Evolutionary conservation across 2,113 vertebrate genomes (phyloP), one percentile per base, ranked within the genome.

Genomic region (Labeo rohita): DNA sequence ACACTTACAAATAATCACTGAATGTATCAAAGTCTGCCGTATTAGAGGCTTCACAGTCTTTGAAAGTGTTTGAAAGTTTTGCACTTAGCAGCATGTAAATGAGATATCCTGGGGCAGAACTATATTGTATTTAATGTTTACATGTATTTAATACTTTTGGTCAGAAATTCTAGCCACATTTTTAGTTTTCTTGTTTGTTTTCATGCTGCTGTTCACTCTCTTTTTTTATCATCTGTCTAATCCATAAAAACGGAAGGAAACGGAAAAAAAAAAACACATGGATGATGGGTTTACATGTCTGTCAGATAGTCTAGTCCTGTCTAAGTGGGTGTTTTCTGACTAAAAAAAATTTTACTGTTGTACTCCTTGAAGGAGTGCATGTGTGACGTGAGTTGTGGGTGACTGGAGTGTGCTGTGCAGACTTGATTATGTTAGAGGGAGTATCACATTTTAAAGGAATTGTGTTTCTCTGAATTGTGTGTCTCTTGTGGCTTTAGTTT

Each of bases 401-500:
- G 56, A 39, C n/a, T 79, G 65, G 59, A 66, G 21, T 66, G 70
- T 86, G 61, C 52, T 70, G 34, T 49, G 47, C 39, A 50, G n/a
- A 47, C 23, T 65, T 80, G 23, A 82, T 82, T 82, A 34, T 84
- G 72, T 28, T 66, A 50, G 80, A 28, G 68, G 39, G 70, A 63
- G 70, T 73, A 34, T 54, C 28, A 83, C 47, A 59, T 28, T 76
- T 59, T 15, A 45, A n/a, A 75, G 21, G 50, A 63, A 49, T 76
- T 45, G 36, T 84, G 70, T 59, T 89, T 90, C 86, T 89, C 86
- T 86, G n/a, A 83, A 87, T 87, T 82, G 76, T 87, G 87, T 78
- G 84, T 80, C 86, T 28, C 87, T 80, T 90, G 28, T 87, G 86
- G 85, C 45, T 39, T 74, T 23, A 87, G 12, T 84, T 86, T 85